phyloP scores from a whole-genome alignment of 2,797 vertebrate species.

The Enteromius unitaeniatus region DNA sequence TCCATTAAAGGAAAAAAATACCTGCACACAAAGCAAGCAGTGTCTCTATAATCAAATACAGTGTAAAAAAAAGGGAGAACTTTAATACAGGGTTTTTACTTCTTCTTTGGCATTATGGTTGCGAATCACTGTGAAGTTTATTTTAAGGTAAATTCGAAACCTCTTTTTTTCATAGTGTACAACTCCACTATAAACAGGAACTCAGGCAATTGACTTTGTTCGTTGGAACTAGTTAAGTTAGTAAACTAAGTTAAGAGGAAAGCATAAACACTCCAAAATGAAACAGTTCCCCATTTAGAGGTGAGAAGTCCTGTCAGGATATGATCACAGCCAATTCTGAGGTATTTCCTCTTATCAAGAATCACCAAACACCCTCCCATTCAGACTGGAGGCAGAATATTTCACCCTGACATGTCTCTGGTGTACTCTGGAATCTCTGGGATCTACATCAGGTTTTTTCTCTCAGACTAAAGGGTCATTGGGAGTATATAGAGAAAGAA shows the following conservation, averaged over 20 bases:
- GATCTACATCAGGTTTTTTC: not conserved
- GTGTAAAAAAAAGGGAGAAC: not conserved
- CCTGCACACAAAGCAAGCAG: not conserved
- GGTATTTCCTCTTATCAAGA: constrained; percentile 76
- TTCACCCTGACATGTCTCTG: constrained; percentile 6
- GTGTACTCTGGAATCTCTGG: constrained; percentile 21
- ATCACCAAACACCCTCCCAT: constrained; percentile 50
- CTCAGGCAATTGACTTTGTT: not conserved
- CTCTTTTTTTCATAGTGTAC: not conserved
- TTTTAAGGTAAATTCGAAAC: not conserved
- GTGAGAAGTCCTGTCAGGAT: constrained; percentile 69
- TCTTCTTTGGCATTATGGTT: not conserved
- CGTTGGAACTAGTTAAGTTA: not conserved
- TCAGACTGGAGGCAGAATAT: constrained; percentile 7
- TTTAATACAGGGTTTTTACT: too few relatives aligned
- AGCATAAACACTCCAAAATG: constrained; percentile 10
- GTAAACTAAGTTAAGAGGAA: not conserved
- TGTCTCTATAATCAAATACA: not conserved
- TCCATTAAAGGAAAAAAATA: not conserved
- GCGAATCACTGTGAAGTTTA: not conserved
- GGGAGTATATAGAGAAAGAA: not conserved
- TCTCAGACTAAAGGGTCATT: not conserved
- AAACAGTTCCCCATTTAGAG: constrained; percentile 64
- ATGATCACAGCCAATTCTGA: constrained; percentile 72
- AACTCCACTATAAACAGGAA: not conserved